Evolutionary conservation across 2,888 invertebrate genomes (phyloP), one percentile per base, ranked within the genome.

Genomic region (Oscheius sp.): DNA sequence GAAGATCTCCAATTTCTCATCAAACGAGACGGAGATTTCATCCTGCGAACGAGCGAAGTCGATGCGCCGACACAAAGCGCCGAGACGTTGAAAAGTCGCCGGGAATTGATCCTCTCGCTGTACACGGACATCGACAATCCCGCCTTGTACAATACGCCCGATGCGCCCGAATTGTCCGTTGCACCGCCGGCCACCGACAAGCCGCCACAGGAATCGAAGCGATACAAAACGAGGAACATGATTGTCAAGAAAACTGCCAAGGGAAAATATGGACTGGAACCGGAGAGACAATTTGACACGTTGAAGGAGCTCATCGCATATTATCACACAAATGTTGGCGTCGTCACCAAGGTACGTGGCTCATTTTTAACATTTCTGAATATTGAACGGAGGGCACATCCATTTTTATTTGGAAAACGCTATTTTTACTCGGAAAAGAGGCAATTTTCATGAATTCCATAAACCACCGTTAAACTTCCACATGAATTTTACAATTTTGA

Each of bases 1-100:
- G 75, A 77, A 2, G 77, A 77, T 56, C 69, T 77, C 25, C 23
- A 12, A 21, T 52, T 41, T 41, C 27, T 69, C 3, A 56, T 75
- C 7, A 41, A 72, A 25, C 35, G 25, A 43, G 73, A 75, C 16
- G 77, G 77, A 5, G 77, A 77, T 35, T 77, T 71, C 52, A 21
- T 77, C 43, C 46, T 77, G 16, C 73, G 77, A 16, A 73, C 75
- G 27, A 77, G 75, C 45, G 77, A 77, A 23, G 29, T 53, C 27
- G 58, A 58, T 12, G 25, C 53, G 21, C 53, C 1, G 53, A 25
- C 18, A 12, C 23, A 35, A 9, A n/a, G 25, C 1, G 29, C 29
- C 29, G 58, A 58, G n/a, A 13, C 27, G n/a, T 16, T 35, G 43
- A 41, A 61, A 43, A n/a, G 16, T 2, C 7, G 13, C 43, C 27